Conservation (phyloP, 2,797 vertebrate species). For the Melanotaenia boesemani region DNA sequence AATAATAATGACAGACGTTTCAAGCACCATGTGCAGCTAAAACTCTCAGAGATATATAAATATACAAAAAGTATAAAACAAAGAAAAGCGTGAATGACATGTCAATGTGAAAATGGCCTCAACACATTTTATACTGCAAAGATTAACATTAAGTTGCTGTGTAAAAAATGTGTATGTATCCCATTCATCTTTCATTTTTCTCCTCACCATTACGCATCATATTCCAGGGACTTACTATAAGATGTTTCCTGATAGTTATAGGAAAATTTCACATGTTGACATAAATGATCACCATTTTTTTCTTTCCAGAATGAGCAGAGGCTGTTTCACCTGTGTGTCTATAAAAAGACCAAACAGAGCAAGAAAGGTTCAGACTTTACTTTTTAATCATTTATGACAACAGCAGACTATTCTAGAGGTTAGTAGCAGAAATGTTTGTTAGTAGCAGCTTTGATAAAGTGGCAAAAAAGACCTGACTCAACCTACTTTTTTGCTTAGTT, state of each 20-base stretch:
- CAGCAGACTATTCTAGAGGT: constrained; percentile 12
- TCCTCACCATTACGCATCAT: too few species aligned
- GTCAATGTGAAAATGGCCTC: too few species aligned
- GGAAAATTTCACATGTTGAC: background rate
- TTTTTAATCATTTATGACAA: constrained; percentile 16
- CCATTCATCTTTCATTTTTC: too few species aligned
- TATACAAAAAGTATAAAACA: too few species aligned
- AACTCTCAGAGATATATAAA: too few species aligned
- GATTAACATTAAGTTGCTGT: too few species aligned
- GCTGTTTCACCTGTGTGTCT: background rate
- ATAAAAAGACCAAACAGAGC: constrained; percentile 3
- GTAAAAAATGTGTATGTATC: too few species aligned
- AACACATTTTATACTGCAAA: too few species aligned
- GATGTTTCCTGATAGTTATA: too few species aligned
- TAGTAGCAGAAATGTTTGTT: constrained; percentile 25
- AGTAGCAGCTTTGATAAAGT: background rate
- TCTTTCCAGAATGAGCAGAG: background rate
- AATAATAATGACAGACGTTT: too few species aligned
- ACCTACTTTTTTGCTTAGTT: background rate
- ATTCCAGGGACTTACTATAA: background rate
- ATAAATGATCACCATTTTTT: background rate
- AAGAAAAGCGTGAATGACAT: too few species aligned
- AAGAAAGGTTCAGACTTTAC: constrained; percentile 25
- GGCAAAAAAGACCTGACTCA: background rate
- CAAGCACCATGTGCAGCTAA: too few species aligned